Base-by-base conservation (phyloP, 2,113 vertebrate species). In the Arvicanthis niloticus region DNA sequence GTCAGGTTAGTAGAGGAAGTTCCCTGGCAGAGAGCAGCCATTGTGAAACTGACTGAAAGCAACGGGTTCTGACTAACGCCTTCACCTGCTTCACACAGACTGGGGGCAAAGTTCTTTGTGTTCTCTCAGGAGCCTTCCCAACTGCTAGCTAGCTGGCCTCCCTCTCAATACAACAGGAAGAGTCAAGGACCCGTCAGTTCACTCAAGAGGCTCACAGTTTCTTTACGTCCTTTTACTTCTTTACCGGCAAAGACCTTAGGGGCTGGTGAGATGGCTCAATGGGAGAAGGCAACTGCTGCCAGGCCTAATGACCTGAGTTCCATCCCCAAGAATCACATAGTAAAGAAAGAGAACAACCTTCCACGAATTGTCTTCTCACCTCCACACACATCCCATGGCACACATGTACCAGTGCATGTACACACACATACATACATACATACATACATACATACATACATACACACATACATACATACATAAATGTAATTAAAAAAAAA, bases 1-100 rank as follows among this genome's bases (percentile, higher is more conserved):
- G 72, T n/a, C 45, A 88, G 93, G 78, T 94, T 56, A 21, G 56
- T 24, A 40, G 77, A 89, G 94, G 97, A 90, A 92, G 75, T 81
- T 56, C 45, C 19, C 53, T 60, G 0, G 7, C 48, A 17, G 75
- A 6, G 60, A 4, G 58, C 72, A 24, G 62, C 82, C 67, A 21
- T 62, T 75, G 42, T 2, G 89, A 94, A 96, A 88, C 68, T 5
- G 34, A 2, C 89, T 22, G 6, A 13, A 21, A 40, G 48, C 45
- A 56, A 93, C 60, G 51, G 12, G 9, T 56, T 76, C n/a, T 7
- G 40, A 2, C 8, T 19, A 68, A 16, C 4, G 10, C 0, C 8
- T 0, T 40, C 60, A 4, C 34, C 67, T 24, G 0, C 4, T 45
- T n/a, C 72, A 40, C 1, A 40, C 11, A 72, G 58, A 82, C 7